Evolutionary conservation across 2,113 vertebrate genomes (phyloP).

Genomic region (Psilopogon haemacephalus): DNA sequence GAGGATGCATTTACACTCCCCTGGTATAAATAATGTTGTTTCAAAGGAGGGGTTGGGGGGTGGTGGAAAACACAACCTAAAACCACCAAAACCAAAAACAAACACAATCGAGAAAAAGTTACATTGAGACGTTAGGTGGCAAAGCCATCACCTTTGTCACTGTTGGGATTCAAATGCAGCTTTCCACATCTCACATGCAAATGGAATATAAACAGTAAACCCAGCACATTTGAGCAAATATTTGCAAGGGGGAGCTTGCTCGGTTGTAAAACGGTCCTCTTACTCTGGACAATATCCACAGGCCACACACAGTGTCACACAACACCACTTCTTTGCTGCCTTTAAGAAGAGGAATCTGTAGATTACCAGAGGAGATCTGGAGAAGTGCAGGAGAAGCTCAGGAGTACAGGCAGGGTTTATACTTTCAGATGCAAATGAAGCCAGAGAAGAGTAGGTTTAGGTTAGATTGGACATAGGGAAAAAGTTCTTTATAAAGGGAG

Average conservation of each 20-base stretch:
- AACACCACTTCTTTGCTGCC: not conserved
- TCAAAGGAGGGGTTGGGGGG: not conserved
- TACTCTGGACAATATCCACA: not conserved
- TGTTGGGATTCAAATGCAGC: not conserved
- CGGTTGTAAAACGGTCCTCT: not conserved
- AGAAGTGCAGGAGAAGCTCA: not conserved
- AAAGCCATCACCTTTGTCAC: not conserved
- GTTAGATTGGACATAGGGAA: too few relatives aligned
- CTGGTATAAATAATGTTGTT: not conserved
- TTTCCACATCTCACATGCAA: not conserved
- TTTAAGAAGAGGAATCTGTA: not conserved
- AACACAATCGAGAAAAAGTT: not conserved
- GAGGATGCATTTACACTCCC: not conserved
- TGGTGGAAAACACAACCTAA: not conserved
- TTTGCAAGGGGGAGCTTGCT: not conserved
- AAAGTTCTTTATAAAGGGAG: too few relatives aligned
- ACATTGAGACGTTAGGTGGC: not conserved
- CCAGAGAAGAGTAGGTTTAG: too few relatives aligned
- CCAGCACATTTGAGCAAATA: not conserved
- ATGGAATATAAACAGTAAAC: not conserved
- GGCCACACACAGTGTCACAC: not conserved
- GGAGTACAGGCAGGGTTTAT: not conserved
- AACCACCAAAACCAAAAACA: too few relatives aligned
- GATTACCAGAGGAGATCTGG: not conserved
- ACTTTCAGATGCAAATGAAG: too few relatives aligned